A percentile compares a stretch with the other conserved stretches of the same genome.
These are phyloP conservation scores for Sapajus apella DNA, from an alignment of 2,113 vertebrate genomes.

Conservation along the genomic window DNA sequence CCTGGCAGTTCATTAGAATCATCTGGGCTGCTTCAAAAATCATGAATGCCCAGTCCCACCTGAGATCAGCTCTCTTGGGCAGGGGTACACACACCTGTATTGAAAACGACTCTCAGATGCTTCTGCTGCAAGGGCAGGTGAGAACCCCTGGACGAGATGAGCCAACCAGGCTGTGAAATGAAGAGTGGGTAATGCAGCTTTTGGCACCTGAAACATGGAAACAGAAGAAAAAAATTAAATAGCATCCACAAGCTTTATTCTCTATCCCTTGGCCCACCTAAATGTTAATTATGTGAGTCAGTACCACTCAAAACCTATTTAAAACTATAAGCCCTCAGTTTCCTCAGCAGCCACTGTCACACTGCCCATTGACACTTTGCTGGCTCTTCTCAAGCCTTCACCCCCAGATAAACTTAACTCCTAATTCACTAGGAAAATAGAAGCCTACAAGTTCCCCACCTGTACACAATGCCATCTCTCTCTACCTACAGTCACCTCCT, in stretches of 20 bases:
- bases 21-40: not conserved
- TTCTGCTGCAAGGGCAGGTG: not conserved
- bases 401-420: not conserved
- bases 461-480: not conserved
- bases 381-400: not conserved
- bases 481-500: not conserved
- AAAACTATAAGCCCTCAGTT: not conserved
- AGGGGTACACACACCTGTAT: not conserved
- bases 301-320: not conserved
- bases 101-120: not conserved
- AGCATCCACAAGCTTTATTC: not conserved
- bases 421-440: not conserved
- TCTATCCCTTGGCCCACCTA: not conserved
- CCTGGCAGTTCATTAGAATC: not conserved
- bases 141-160: not conserved
- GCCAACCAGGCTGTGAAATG: not conserved
- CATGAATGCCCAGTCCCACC: rapidly evolving
- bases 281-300: not conserved
- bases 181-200: not conserved
- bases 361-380: not conserved
- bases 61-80: not conserved
- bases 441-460: not conserved
- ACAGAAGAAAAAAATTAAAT: not conserved
- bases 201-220: not conserved
- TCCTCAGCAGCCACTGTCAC: too few relatives aligned